These are phyloP conservation scores for Sebastes fasciatus DNA, from an alignment of 2,113 vertebrate species.

Conservation along the genomic window DNA sequence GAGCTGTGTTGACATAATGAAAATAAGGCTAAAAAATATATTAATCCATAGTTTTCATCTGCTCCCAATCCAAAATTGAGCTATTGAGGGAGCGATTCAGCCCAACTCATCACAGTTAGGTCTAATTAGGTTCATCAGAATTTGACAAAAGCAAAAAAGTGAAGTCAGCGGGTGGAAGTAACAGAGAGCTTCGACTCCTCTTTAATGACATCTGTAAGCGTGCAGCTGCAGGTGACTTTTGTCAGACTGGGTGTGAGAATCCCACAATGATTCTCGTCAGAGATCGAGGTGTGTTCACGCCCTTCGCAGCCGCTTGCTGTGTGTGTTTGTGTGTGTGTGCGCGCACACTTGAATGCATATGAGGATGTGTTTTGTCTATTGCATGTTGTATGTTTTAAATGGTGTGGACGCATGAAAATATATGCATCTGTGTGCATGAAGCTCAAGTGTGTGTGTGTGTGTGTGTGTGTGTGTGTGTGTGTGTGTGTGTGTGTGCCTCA, in stretches of 20 bases:
- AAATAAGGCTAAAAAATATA: background rate
- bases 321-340: conserved; percentile 8
- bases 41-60: background rate
- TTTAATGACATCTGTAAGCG: conserved; percentile 26
- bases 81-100: background rate
- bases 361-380: conserved; percentile 1
- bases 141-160: background rate
- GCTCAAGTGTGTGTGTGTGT: background rate
- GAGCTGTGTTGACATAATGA: background rate
- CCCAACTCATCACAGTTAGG: background rate
- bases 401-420: background rate
- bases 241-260: conserved; percentile 52
- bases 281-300: conserved; percentile 59
- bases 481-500: background rate
- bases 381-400: background rate
- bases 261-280: conserved; percentile 16
- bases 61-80: background rate
- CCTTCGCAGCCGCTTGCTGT: background rate
- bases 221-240: conserved; percentile 42
- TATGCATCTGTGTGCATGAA: background rate
- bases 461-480: conserved; percentile 14
- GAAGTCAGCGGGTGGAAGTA: background rate
- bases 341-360: background rate
- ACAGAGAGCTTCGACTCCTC: conserved; percentile 3
- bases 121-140: conserved; percentile 1